Conservation (phyloP, 2,888 invertebrate species). For the Rotaria socialis region DNA sequence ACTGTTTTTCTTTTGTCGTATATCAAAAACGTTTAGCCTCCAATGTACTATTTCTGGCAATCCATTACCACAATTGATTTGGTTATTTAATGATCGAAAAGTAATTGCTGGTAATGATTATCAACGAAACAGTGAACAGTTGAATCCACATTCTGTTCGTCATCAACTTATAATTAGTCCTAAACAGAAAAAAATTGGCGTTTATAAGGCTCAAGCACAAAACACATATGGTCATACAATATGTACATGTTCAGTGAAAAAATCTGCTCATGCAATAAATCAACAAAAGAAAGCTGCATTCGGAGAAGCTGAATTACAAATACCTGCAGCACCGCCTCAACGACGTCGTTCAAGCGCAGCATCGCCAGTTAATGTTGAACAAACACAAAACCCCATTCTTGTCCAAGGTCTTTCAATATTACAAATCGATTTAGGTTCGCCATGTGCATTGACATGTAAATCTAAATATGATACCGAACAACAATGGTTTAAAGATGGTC, state of each 20-base stretch:
- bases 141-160: conserved; percentile 7
- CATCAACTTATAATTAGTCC: background rate
- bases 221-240: conserved; percentile 18
- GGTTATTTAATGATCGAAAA: conserved; percentile 41
- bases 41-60: conserved; percentile 35
- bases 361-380: background rate
- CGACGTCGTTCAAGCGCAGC: background rate
- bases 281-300: background rate
- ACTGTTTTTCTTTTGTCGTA: background rate
- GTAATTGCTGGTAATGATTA: conserved; percentile 24
- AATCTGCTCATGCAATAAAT: background rate
- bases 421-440: background rate
- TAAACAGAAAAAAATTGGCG: conserved; percentile 14
- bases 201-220: conserved; percentile 30
- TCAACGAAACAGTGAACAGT: background rate
- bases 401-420: background rate
- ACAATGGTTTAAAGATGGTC: conserved; percentile 19
- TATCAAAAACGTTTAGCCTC: background rate
- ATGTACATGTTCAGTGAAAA: background rate
- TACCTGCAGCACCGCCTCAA: background rate
- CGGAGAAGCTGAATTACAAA: background rate
- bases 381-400: conserved; percentile 12
- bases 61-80: conserved; percentile 32
- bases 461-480: conserved; percentile 3
- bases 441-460: conserved; percentile 28